Evolutionary conservation across 2,888 invertebrate genomes (phyloP).

Genomic region (Drosophila picticornis): DNA sequence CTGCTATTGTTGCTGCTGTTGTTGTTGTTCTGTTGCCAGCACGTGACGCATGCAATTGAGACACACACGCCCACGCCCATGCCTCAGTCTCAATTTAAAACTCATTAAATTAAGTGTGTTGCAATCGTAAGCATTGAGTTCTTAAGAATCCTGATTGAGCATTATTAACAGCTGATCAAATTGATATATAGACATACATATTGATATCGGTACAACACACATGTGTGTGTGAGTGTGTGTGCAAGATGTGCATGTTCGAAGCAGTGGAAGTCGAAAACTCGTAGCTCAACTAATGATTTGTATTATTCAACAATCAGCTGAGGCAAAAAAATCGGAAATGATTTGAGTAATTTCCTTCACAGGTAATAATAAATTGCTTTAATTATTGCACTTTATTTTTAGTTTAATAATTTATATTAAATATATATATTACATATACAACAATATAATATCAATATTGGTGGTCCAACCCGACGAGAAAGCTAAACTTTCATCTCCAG

Average conservation of each 20-base stretch:
- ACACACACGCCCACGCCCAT: constrained; percentile 2
- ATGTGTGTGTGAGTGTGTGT: background rate
- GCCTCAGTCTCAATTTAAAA: background rate
- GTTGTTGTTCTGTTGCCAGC: constrained; percentile 29
- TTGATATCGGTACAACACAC: no score
- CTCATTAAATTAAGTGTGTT: background rate
- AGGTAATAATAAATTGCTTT: background rate
- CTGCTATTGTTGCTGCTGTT: background rate
- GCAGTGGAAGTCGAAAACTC: background rate
- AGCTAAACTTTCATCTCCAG: background rate
- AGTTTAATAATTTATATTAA: no score
- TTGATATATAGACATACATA: background rate
- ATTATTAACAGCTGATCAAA: background rate
- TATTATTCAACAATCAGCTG: background rate
- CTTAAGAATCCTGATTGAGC: background rate
- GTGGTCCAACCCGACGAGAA: background rate
- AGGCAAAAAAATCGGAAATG: background rate
- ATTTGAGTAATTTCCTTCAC: background rate
- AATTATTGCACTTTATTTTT: background rate
- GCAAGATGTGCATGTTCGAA: background rate
- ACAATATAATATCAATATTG: background rate
- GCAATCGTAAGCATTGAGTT: background rate
- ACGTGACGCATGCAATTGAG: constrained; percentile 47
- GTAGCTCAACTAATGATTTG: background rate
- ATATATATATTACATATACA: no score